phyloP scores from a whole-genome alignment of 2,888 invertebrate genomes.

The Aspidiotus rigidus region DNA sequence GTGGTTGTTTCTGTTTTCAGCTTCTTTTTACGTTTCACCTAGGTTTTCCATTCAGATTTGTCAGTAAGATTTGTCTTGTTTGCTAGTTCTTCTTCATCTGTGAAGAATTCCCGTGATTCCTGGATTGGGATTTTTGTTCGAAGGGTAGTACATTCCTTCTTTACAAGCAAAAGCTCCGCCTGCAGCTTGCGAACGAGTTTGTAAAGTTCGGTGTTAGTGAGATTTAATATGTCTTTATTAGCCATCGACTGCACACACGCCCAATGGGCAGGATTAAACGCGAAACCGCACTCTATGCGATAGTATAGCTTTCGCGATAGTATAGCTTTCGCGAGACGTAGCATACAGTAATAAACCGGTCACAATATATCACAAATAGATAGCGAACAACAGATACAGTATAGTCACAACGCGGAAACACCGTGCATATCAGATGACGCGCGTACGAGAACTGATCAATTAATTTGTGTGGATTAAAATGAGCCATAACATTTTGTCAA shows the following conservation, averaged over 20 bases:
- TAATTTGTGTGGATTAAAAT: no score
- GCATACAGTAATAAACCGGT: no score
- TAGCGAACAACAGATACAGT: no score
- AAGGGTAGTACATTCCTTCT: background rate
- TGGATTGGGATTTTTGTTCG: background rate
- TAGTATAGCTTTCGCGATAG: background rate
- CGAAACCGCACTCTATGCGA: background rate
- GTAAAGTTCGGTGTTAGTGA: no score
- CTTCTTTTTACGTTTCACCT: background rate
- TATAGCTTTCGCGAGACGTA: no score
- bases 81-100: background rate
- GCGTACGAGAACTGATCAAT: no score
- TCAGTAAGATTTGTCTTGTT: background rate
- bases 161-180: background rate
- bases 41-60: background rate
- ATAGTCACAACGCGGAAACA: no score
- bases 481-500: no score
- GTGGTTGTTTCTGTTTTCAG: background rate
- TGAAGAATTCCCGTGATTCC: background rate
- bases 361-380: no score
- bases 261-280: background rate
- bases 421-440: no score
- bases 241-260: background rate
- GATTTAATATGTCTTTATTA: background rate
- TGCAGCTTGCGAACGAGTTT: no score